Evolutionary conservation across 2,797 vertebrate genomes (phyloP), one percentile per base, ranked within the genome.

Genomic region (Accipiter fasciatus): DNA sequence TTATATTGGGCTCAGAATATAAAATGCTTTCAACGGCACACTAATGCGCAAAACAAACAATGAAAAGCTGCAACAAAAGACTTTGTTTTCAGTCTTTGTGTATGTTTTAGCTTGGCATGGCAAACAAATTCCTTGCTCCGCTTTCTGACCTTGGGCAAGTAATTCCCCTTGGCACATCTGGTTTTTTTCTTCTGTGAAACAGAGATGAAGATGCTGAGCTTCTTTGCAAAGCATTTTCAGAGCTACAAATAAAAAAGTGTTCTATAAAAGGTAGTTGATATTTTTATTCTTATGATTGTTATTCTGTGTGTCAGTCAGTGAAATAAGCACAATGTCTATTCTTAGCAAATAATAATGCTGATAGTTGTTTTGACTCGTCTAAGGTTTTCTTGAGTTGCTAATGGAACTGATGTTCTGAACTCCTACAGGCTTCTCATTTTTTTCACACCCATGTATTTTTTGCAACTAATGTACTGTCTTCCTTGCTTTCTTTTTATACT

Each of bases 341-440:
- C 88, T 97, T 97, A 73, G 91, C 54, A 92, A 69, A 94, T 81
- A 94, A 92, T 94, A 89, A 85, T 55, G 67, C 82, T 79, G 67
- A 80, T 90, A 66, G 93, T 89, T 95, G 92, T 96, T 97, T 97
- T 94, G 95, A 95, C 86, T 95, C 22, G 25, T 78, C 72, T 80
- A 46, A 92, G 84, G 33, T 94, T 97, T 97, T 89, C 82, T 84
- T 80, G 79, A 94, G 82, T 31, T 92, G 82, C 73, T 94, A 95
- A 96, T 95, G 93, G 79, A 96, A 88, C 84, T 89, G 93, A 72
- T 92, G 85, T 95, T 96, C 95, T 84, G 44, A 87, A 93, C 92
- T 96, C 86, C 88, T 86, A 67, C 84, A 91, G 88, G 42, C 55
- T 80, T 73, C 73, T 50, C 59, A 9, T 13, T 26, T 92, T 88